These are phyloP conservation scores for Andrena praecox DNA, from an alignment of 2,888 invertebrate species.

Conservation along the genomic window DNA sequence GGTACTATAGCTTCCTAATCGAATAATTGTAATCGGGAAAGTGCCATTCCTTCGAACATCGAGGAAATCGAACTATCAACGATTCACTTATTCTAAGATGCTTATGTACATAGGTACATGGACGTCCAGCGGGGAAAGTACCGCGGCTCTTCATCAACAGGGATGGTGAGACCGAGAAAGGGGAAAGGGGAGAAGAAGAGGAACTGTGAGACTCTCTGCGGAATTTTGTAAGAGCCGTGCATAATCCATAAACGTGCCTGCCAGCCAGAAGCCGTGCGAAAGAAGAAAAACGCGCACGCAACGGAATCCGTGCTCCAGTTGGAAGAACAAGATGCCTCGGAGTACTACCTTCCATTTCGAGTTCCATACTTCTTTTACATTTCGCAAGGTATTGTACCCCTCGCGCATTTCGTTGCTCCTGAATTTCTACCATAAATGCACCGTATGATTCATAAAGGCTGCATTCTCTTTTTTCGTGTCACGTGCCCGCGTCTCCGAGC, in stretches of 20 bases:
- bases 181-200: slow-evolving; percentile 59
- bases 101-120: slow-evolving; percentile 53
- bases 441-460: neutral
- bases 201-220: slow-evolving; percentile 77
- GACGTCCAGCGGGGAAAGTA: slow-evolving; percentile 75
- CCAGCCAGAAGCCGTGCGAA: slow-evolving; percentile 67
- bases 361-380: neutral
- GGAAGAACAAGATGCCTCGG: neutral
- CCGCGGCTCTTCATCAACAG: slow-evolving; percentile 60
- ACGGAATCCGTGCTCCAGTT: slow-evolving; percentile 63
- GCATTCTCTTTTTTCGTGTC: neutral
- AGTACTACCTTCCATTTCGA: neutral
- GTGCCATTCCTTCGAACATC: slow-evolving; percentile 34
- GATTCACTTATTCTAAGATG: slow-evolving; percentile 66
- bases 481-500: neutral
- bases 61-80: slow-evolving; percentile 69
- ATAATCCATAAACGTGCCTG: slow-evolving; percentile 71
- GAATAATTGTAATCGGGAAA: slow-evolving; percentile 31
- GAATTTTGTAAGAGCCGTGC: slow-evolving; percentile 77
- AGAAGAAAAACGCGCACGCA: slow-evolving; percentile 64
- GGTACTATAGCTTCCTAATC: neutral
- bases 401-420: neutral
- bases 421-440: neutral
- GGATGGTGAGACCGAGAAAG: slow-evolving; percentile 54
- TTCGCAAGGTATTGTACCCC: neutral